phyloP scores from a whole-genome alignment of 2,113 vertebrate genomes.

The Typhlomys cinereus region DNA sequence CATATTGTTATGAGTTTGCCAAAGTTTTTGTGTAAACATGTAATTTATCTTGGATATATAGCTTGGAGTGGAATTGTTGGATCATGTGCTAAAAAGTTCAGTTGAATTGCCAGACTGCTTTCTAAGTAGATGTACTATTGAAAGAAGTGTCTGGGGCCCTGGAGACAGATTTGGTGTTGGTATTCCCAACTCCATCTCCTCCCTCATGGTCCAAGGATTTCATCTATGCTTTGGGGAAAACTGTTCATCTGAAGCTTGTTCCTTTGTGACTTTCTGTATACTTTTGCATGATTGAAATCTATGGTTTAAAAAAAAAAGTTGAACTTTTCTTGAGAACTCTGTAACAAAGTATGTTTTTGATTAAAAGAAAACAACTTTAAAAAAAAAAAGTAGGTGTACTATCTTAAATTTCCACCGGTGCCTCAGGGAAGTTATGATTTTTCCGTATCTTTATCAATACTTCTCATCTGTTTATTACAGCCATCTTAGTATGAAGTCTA shows the following conservation, averaged over 20 bases:
- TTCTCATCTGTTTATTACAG: background rate
- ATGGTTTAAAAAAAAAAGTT: too few relatives aligned
- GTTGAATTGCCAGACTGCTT: background rate
- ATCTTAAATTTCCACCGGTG: background rate
- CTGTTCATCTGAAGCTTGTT: too few relatives aligned
- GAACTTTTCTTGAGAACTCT: too few relatives aligned
- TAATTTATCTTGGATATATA: background rate
- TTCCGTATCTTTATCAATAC: background rate
- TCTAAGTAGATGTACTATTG: background rate
- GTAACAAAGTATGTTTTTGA: too few relatives aligned
- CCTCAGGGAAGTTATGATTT: background rate
- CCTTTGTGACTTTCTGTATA: too few relatives aligned
- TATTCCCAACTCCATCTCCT: too few relatives aligned
- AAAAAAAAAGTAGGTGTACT: background rate
- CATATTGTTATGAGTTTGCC: background rate
- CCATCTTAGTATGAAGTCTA: background rate
- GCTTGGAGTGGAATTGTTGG: background rate
- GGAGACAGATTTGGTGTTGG: too few relatives aligned
- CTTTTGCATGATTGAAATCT: too few relatives aligned
- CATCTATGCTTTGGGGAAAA: too few relatives aligned
- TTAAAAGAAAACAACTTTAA: too few relatives aligned
- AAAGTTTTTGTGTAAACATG: background rate
- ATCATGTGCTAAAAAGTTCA: background rate
- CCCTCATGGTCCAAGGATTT: too few relatives aligned
- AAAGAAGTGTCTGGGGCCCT: too few relatives aligned